phyloP scores from a whole-genome alignment of 1,140 invertebrate species.

The Atta texana region DNA sequence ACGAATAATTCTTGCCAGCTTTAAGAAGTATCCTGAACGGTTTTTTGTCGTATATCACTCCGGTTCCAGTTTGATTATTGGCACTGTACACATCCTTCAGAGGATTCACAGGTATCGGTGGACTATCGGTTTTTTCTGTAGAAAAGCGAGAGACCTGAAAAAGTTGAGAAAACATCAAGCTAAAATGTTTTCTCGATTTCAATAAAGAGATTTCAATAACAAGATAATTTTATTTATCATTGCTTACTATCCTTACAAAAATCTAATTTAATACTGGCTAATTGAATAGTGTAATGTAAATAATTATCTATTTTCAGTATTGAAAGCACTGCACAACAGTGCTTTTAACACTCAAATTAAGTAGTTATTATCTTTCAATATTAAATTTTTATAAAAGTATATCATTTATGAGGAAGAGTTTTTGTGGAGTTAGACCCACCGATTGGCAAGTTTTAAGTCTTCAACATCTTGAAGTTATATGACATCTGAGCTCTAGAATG shows the following conservation, averaged over 20 bases:
- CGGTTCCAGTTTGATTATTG: constrained; percentile 88
- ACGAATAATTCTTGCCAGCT: constrained; percentile 94
- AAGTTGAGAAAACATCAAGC: neutral
- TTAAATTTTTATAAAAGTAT: too few species aligned
- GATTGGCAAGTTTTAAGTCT: too few species aligned
- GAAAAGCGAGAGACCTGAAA: constrained; percentile 57
- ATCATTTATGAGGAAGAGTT: too few species aligned
- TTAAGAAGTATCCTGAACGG: constrained; percentile 93
- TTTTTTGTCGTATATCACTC: constrained; percentile 94
- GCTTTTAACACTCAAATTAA: too few species aligned
- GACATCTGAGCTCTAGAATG: too few species aligned
- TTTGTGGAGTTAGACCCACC: too few species aligned
- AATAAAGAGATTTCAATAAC: neutral
- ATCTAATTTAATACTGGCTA: too few species aligned
- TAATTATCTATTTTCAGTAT: too few species aligned
- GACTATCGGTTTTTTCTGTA: constrained; percentile 59
- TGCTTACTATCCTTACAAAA: neutral
- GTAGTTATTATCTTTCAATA: too few species aligned
- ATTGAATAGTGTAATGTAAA: too few species aligned
- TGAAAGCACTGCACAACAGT: too few species aligned
- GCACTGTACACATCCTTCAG: constrained; percentile 88
- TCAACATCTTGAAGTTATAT: too few species aligned
- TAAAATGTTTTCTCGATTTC: neutral
- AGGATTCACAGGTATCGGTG: constrained; percentile 89
- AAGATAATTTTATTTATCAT: neutral